Percentiles rank a stretch among this genome's conserved stretches.
Evolutionary conservation across 2,113 vertebrate genomes (phyloP).

Genomic region (Orthochromis indermauri): DNA sequence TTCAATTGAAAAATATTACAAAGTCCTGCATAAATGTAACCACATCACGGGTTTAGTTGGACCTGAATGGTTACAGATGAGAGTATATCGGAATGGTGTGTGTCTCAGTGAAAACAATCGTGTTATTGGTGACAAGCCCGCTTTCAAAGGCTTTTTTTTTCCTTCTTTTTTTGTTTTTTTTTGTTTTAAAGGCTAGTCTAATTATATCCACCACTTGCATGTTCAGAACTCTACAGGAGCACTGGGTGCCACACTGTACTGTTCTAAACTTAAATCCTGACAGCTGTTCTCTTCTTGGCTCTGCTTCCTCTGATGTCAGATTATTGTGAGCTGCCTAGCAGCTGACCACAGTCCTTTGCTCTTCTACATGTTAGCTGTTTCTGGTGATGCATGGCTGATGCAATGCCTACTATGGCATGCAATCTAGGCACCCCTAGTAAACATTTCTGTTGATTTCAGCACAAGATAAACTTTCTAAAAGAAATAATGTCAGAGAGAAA

Average conservation of each 20-base stretch:
- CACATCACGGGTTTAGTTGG: not conserved
- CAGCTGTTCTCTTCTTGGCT: conserved; percentile 52
- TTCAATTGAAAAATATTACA: not conserved
- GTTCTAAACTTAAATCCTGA: conserved; percentile 43
- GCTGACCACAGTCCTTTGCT: conserved; percentile 3
- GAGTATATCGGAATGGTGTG: not conserved
- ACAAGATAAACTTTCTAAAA: not conserved
- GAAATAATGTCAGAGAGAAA: not conserved
- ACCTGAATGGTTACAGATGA: not conserved
- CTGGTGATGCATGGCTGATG: conserved; percentile 18
- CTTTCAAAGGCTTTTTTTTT: not conserved
- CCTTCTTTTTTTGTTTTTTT: not conserved
- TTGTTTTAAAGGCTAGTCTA: not conserved
- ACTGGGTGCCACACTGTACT: conserved; percentile 6
- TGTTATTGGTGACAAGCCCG: not conserved
- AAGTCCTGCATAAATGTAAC: not conserved
- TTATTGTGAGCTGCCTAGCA: conserved; percentile 41
- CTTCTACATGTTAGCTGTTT: conserved; percentile 31
- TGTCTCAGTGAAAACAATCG: not conserved
- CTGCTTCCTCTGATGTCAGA: conserved; percentile 19
- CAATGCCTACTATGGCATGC: not conserved
- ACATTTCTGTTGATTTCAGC: not conserved
- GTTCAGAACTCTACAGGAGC: not conserved
- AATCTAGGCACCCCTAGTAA: not conserved
- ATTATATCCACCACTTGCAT: conserved; percentile 22